Base-by-base conservation (phyloP, 2,888 invertebrate species). In the Drosophila engyochracea region DNA sequence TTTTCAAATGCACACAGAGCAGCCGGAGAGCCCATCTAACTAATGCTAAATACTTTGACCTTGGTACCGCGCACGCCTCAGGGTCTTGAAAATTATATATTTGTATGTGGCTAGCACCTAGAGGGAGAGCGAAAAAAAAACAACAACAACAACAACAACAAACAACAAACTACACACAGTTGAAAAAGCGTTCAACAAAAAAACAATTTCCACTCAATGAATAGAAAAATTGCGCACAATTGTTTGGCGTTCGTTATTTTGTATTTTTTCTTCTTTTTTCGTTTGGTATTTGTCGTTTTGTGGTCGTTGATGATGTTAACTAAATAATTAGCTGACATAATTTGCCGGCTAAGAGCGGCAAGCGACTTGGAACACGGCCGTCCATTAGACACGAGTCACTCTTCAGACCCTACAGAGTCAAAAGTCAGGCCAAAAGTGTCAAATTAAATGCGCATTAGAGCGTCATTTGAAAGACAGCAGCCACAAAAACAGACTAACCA, bases 391-490 rank as follows among this genome's bases (percentile, higher is more conserved):
- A 90, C 89, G 84, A 79, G 90, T 66, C 68, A 67, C 72, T 60
- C 73, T 57, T 47, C 49, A 63, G 66, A 72, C 74, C 66, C 58
- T 31, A 54, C 53, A 39, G 67, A 79, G 85, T 83, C 89, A 86
- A 90, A 83, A 82, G 86, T 78, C 91, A 63, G 77, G 90, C 77
- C 82, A 90, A 85, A 89, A 86, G 86, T 87, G 86, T 90, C 90
- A 87, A 87, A 87, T 87, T 87, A 90, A 89, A 87, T 89, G 89
- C 85, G 87, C 90, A 90, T 90, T 87, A 90, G 87, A 80, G 89
- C 76, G 76, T 80, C 89, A 85, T 87, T 85, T 87, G 70, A 87
- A 75, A 82, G 71, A 67, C 76, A 53, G 53, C 28, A 64, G 59
- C 74, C 54, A 64, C 54, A 47, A 60, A 64, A 60, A 64, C 63